Base-by-base conservation (phyloP, 2,797 vertebrate genomes). In the Schizopygopsis pylzovi region DNA sequence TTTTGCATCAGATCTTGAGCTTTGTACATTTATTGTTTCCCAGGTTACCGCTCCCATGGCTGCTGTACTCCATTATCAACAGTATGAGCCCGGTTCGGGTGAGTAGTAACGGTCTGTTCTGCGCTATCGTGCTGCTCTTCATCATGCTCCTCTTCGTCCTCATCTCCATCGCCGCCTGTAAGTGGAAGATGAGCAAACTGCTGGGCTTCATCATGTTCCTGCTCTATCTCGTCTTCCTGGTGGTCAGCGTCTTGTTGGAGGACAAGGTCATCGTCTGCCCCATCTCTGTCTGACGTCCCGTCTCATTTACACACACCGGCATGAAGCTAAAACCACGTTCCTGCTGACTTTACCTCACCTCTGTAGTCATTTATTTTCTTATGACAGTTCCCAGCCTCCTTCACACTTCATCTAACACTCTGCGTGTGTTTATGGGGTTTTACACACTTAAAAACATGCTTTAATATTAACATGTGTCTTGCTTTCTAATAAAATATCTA, bases 131-230 rank as follows among this genome's bases (percentile, higher is more conserved):
- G 88, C 93, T 98, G 91, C 97, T 98, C 89, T 98, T 98, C 86
- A 93, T 99, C 92, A 98, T 98, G 98, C 97, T 98, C 79, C 93
- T 98, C 52, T 98, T 98, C 78, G 98, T 98, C 90, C 97, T 97
- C 91, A 92, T 96, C 89, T 97, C 97, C 37, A 99, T 99, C 0
- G 97, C 97, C 0, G 56, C 6, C 2, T 98, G 96, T 33, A 97
- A 95, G 90, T 98, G 97, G 98, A 97, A 92, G 90, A 98, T 99
- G 98, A 99, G 97, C 95, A 96, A 97, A 81, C 89, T 93, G 18
- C 93, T 99, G 92, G 98, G 97, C 89, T 89, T 97, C 93, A 97
- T 96, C 63, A 99, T 99, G 98, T 98, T 98, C 90, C 89, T 93
- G n/a, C 95, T 99, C 83, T 99, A 98, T 92, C 96, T 98, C 20